Base-by-base conservation (phyloP, 2,113 vertebrate genomes). In the Acinonyx jubatus region DNA sequence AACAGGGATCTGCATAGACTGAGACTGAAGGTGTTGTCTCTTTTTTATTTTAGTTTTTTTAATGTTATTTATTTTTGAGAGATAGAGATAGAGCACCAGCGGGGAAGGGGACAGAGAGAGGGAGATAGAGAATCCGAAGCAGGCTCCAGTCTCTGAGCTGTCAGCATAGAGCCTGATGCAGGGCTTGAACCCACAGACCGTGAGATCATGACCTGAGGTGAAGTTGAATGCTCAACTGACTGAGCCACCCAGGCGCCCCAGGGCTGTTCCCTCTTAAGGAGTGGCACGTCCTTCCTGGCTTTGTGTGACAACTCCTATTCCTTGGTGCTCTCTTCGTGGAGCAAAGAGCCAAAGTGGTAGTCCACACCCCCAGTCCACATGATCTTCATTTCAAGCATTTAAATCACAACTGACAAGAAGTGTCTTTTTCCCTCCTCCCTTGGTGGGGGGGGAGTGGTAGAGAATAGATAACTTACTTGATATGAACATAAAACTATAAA, bases 371-470 rank as follows among this genome's bases (percentile, higher is more conserved):
- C 13, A 82, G n/a, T 95, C 21, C 74, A 2, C 16, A 69, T 89
- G 71, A 80, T 96, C n/a, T 80, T 94, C 94, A 74, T 23, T 92
- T 94, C 45, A 92, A 33, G 29, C 29, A 16, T 92, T n/a, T 85
- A 27, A 27, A 89, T 69, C 29, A 33, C 7, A 81, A 79, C 38
- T 69, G 48, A 87, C 27, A 74, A 48, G 31, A 52, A 74, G 11
- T 36, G 12, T 84, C 23, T 74, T 78, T 29, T 19, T 23, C 21
- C 36, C 33, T 66, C 41, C 15, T 52, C 45, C 63, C 27, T 71
- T 89, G 19, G 33, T 15, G 29, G 57, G 3, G 52, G 52, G 48
- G 50, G 82, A 66, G 19, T 25, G 57, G 57, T 3, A 61, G 57
- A 57, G 9, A 25, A 33, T n/a, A 55, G 45, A 31, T 41, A 55